Conservation (phyloP, 1,140 invertebrate genomes). For the Apis mellifera region DNA sequence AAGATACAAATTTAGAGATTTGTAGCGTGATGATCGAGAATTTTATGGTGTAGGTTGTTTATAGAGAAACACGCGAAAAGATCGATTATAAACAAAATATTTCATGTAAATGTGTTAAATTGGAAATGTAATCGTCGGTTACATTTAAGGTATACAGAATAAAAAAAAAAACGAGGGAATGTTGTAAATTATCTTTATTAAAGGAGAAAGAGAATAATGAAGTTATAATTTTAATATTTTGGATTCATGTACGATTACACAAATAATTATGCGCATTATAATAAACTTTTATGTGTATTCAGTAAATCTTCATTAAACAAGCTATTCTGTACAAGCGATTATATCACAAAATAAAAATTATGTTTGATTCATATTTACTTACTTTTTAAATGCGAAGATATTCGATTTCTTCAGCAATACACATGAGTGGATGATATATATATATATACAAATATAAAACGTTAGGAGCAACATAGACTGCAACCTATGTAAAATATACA, state of each 20-base stretch:
- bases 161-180: constrained; percentile 55
- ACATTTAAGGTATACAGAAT: constrained; percentile 60
- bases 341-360: constrained; percentile 72
- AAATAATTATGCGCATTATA: constrained; percentile 70
- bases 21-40: constrained; percentile 65
- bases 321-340: constrained; percentile 73
- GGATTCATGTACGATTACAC: constrained; percentile 70
- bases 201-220: constrained; percentile 24
- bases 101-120: constrained; percentile 60
- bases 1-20: constrained; percentile 70
- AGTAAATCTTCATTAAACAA: constrained; percentile 67
- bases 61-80: constrained; percentile 54
- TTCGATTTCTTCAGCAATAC: constrained; percentile 31
- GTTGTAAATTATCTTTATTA: constrained; percentile 73
- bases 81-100: constrained; percentile 49
- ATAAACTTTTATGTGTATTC: constrained; percentile 71
- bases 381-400: constrained; percentile 39
- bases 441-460: constrained; percentile 32
- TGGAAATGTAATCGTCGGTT: constrained; percentile 65
- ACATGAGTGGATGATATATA: constrained; percentile 28
- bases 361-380: constrained; percentile 67
- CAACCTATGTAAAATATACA: constrained; percentile 50
- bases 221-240: constrained; percentile 72
- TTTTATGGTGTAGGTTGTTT: constrained; percentile 66
- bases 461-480: constrained; percentile 42